Evolutionary conservation across 2,888 invertebrate species (phyloP).

Genomic region (Apantesis nais): DNA sequence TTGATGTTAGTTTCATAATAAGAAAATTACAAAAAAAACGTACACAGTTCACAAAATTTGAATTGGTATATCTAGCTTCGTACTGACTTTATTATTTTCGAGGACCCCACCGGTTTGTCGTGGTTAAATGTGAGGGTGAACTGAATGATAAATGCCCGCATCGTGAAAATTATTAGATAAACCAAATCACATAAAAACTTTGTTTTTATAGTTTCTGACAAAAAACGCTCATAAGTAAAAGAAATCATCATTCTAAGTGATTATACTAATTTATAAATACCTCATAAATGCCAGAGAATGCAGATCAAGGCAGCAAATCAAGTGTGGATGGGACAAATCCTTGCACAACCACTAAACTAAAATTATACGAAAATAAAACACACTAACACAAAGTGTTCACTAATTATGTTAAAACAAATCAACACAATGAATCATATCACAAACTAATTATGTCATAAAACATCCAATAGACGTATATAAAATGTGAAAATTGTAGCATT

Average conservation of each 20-base stretch:
- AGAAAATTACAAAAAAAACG: background rate
- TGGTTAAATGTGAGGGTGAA: slow-evolving; percentile 52
- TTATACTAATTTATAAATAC: slow-evolving; percentile 54
- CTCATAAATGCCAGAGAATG: slow-evolving; percentile 55
- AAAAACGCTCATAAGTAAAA: slow-evolving; percentile 20
- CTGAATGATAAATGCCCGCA: slow-evolving; percentile 55
- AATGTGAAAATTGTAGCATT: slow-evolving; percentile 72
- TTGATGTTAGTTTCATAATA: background rate
- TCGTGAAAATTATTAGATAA: slow-evolving; percentile 44
- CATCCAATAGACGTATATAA: slow-evolving; percentile 65
- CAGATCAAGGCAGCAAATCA: slow-evolving; percentile 54
- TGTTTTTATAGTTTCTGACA: slow-evolving; percentile 26
- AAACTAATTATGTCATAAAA: slow-evolving; percentile 72
- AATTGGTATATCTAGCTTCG: slow-evolving; percentile 40
- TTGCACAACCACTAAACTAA: slow-evolving; percentile 77
- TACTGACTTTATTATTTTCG: slow-evolving; percentile 49
- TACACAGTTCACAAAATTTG: background rate
- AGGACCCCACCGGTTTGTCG: slow-evolving; percentile 39
- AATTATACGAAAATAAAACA: slow-evolving; percentile 71
- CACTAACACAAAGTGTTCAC: slow-evolving; percentile 68
- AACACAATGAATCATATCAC: slow-evolving; percentile 62
- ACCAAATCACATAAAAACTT: slow-evolving; percentile 19
- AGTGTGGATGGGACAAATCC: slow-evolving; percentile 70
- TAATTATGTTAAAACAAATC: slow-evolving; percentile 54
- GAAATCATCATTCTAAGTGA: slow-evolving; percentile 15